Evolutionary conservation across 2,113 vertebrate genomes (phyloP), one percentile per base, ranked within the genome.

Genomic region (Protobothrops mucrosquamatus): DNA sequence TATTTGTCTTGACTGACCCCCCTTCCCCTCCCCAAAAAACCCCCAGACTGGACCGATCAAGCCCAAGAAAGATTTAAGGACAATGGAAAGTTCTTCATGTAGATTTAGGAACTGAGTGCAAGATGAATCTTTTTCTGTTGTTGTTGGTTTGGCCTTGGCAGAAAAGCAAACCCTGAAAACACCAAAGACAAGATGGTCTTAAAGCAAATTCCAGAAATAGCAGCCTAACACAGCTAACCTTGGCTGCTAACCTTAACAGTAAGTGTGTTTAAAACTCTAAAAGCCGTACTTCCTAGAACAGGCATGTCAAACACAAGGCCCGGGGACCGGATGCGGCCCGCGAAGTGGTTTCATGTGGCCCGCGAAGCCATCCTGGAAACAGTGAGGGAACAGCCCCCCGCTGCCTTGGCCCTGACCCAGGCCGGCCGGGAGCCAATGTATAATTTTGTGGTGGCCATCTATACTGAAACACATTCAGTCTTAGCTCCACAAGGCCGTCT

Each of bases 161-260:
- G 93, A 94, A 64, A 93, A 61, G 55, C 92, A 93, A 95, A 85
- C 89, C 94, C 85, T 95, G 89, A 97, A 97, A 96, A 95, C 91
- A 96, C 94, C 94, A 89, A 39, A 95, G 91, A 96, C 94, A 94
- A 55, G 23, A 93, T 91, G 91, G 43, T 92, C 59, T 92, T 0
- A 0, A 94, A 91, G 24, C 91, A 92, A 89, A 59, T 94, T 95
- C 23, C 91, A 94, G 59, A 94, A 94, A 95, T 0, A 93, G 91
- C 94, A 95, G 89, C 96, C 97, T 96, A 94, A 96, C 96, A 95
- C 85, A 57, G 91, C 95, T 96, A 97, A 52, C 59, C 26, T 24
- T 11, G 74, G 9, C 43, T 43, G 18, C 54, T 23, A n/a, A 59
- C 14, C 39, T 85, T 34, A 46, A 51, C 6, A 61, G 39, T 24